A percentile compares a stretch with the other conserved stretches of the same genome.
Conservation (phyloP, 1,140 invertebrate species). For the Lysiphlebus fabarum region DNA sequence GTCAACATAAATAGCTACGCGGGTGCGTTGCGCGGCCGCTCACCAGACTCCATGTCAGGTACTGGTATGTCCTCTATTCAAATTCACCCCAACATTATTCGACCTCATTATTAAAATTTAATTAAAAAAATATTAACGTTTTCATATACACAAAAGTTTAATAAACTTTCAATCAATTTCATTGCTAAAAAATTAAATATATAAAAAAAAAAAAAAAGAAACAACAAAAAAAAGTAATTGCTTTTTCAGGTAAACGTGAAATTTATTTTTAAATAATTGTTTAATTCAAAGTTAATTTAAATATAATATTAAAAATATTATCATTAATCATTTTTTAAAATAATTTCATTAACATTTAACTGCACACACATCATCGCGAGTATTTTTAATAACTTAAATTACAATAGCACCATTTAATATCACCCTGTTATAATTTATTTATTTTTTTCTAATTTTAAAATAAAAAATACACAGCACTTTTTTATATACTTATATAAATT, state of each 20-base stretch:
- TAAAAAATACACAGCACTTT: too few species aligned
- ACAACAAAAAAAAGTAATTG: too few species aligned
- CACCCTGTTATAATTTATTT: neutral
- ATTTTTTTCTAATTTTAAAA: too few species aligned
- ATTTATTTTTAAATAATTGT: too few species aligned
- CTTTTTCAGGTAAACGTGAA: too few species aligned
- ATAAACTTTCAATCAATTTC: neutral
- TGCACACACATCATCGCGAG: conserved; percentile 16
- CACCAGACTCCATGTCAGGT: conserved; percentile 72
- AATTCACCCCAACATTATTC: conserved; percentile 29
- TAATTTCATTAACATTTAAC: conserved; percentile 16
- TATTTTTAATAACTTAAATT: neutral
- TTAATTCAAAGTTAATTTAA: too few species aligned
- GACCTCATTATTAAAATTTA: conserved; percentile 27
- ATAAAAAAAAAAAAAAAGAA: neutral
- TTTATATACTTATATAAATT: neutral
- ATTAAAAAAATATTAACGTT: neutral
- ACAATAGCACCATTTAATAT: neutral
- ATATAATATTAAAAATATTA: neutral
- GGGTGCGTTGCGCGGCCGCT: conserved; percentile 70
- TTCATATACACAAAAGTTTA: neutral
- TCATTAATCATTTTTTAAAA: conserved; percentile 8
- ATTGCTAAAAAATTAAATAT: neutral
- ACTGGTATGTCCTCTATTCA: conserved; percentile 58
- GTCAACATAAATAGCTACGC: conserved; percentile 71